phyloP scores from a whole-genome alignment of 2,888 invertebrate genomes.

The Tipula lateralis region DNA sequence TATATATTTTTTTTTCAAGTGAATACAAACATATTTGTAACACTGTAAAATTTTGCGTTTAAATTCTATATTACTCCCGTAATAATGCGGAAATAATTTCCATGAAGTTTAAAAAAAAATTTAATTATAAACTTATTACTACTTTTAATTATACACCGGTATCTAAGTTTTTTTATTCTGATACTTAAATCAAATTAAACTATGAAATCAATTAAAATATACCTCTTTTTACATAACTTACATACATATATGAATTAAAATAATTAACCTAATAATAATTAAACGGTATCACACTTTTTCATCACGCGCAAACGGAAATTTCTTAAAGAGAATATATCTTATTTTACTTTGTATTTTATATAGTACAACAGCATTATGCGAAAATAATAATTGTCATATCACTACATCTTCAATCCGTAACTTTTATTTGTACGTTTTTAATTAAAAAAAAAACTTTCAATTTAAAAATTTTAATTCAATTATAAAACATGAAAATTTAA shows the following conservation, averaged over 20 bases:
- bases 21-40: background rate
- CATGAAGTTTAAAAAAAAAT: background rate
- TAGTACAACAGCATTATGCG: background rate
- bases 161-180: background rate
- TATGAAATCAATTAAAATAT: background rate
- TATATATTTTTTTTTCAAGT: too few relatives aligned
- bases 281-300: slow-evolving; percentile 5
- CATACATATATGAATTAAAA: background rate
- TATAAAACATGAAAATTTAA: slow-evolving; percentile 19
- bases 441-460: background rate
- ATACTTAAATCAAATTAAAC: background rate
- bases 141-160: background rate
- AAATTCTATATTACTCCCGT: background rate
- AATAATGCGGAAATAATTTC: background rate
- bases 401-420: background rate
- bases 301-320: background rate
- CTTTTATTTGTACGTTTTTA: background rate
- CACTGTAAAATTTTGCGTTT: background rate
- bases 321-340: background rate
- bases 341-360: background rate
- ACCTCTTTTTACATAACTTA: background rate
- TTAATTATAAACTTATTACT: background rate
- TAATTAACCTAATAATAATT: background rate
- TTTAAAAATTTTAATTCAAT: slow-evolving; percentile 11
- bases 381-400: background rate